Percentiles rank a stretch among this genome's conserved stretches.
Conservation (phyloP, 2,888 invertebrate species). For the Erebia palarica region DNA sequence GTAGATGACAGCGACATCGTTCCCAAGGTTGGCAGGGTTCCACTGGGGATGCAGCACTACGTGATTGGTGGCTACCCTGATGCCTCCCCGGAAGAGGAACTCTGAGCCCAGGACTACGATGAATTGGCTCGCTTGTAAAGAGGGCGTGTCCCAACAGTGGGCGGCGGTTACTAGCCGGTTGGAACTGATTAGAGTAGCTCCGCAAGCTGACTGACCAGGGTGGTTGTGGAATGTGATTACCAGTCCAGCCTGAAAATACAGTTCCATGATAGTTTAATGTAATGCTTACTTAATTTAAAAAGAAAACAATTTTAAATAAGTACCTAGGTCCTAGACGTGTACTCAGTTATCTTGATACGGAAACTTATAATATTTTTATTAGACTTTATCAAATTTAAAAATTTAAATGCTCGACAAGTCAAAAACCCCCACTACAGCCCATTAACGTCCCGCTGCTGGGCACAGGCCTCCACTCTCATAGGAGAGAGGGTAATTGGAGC, state of each 20-base stretch:
- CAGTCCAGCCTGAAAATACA: slow-evolving; percentile 27
- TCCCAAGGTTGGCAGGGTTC: slow-evolving; percentile 12
- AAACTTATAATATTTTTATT: too few relatives aligned
- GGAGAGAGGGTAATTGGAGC: too few relatives aligned
- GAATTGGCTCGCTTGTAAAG: slow-evolving; percentile 9
- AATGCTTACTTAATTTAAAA: neutral
- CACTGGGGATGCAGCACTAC: slow-evolving; percentile 27
- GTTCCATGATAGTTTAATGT: neutral
- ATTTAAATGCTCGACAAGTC: too few relatives aligned
- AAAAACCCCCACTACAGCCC: too few relatives aligned
- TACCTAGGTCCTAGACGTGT: neutral
- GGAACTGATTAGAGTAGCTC: slow-evolving; percentile 14
- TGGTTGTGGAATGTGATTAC: slow-evolving; percentile 25
- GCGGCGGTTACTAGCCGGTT: slow-evolving; percentile 28
- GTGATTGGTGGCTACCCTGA: slow-evolving; percentile 13
- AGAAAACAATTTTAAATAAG: neutral
- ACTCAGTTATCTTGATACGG: too few relatives aligned
- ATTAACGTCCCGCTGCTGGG: too few relatives aligned
- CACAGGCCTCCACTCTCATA: too few relatives aligned
- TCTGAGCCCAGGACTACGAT: slow-evolving; percentile 30
- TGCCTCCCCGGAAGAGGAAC: slow-evolving; percentile 30
- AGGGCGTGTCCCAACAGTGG: slow-evolving; percentile 30
- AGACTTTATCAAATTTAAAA: too few relatives aligned
- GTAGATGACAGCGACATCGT: slow-evolving; percentile 28
- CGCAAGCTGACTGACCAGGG: slow-evolving; percentile 24